Conservation (phyloP, 2,797 vertebrate genomes). For the Vespertilio murinus region DNA sequence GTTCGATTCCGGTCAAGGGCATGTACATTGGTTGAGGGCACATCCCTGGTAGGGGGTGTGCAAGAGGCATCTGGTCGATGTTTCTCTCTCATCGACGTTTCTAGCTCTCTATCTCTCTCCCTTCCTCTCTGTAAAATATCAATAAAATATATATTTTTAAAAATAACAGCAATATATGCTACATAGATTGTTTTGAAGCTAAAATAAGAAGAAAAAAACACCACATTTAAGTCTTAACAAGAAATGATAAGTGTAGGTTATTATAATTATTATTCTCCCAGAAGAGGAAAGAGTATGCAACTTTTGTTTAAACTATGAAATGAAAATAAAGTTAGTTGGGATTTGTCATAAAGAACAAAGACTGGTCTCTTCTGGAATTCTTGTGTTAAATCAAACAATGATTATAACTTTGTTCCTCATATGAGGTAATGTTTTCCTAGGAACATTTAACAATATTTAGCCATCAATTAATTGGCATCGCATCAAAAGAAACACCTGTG, state of each 20-base stretch:
- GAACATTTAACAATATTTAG: slow-evolving; percentile 58
- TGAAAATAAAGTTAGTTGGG: slow-evolving; percentile 1
- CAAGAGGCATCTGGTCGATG: no score
- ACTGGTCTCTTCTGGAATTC: background rate
- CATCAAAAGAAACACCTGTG: slow-evolving; percentile 58
- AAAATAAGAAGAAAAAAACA: background rate
- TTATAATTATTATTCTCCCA: background rate
- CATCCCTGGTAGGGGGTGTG: no score
- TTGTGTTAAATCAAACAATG: background rate
- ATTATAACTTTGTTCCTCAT: slow-evolving; percentile 52
- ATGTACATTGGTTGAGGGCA: no score
- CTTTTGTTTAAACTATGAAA: background rate
- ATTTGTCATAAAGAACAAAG: slow-evolving; percentile 46
- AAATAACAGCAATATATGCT: background rate
- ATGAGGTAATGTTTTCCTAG: slow-evolving; percentile 74
- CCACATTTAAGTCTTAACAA: background rate
- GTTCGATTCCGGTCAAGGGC: no score
- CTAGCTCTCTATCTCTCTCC: no score
- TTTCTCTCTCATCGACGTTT: no score
- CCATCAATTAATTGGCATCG: slow-evolving; percentile 49
- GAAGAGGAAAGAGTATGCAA: background rate
- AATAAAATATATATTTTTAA: no score
- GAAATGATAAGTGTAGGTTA: background rate
- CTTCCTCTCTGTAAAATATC: no score
- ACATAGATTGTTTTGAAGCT: background rate